These are phyloP conservation scores for Sycophila sp. DNA, from an alignment of 1,140 invertebrate genomes.

Conservation along the genomic window DNA sequence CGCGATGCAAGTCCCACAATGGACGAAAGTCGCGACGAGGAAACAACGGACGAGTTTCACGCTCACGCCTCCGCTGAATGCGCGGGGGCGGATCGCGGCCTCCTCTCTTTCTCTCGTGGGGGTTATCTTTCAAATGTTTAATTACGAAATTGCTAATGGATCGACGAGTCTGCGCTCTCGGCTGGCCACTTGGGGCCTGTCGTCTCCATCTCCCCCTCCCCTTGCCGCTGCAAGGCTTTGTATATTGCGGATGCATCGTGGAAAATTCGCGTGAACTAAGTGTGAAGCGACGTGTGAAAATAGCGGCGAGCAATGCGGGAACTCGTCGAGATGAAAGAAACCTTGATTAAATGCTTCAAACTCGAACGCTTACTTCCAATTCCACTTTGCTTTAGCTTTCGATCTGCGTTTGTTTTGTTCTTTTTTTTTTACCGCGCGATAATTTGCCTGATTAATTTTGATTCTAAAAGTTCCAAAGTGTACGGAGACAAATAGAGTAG, in stretches of 20 bases:
- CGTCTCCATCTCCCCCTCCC: slow-evolving; percentile 8
- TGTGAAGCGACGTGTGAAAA: neutral
- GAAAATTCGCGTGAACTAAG: neutral
- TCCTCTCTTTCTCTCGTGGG: slow-evolving; percentile 42
- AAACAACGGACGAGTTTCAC: slow-evolving; percentile 29
- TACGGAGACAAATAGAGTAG: too few species aligned
- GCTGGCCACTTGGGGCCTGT: too few species aligned
- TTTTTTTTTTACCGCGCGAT: too few species aligned
- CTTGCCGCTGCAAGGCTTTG: too few species aligned
- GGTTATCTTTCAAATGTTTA: slow-evolving; percentile 56
- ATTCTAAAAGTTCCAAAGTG: too few species aligned
- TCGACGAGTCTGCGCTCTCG: slow-evolving; percentile 23
- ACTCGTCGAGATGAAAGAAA: neutral
- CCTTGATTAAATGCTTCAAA: neutral
- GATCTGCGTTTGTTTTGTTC: too few species aligned
- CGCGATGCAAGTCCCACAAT: too few species aligned
- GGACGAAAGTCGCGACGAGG: neutral
- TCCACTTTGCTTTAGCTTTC: too few species aligned
- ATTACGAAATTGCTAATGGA: slow-evolving; percentile 65
- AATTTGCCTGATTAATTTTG: too few species aligned
- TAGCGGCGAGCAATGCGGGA: neutral
- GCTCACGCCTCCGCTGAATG: slow-evolving; percentile 51
- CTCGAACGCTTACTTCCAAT: too few species aligned
- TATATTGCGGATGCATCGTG: neutral
- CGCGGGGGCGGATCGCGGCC: slow-evolving; percentile 26